Base-by-base conservation (phyloP, 2,113 vertebrate species). In the Ceuthmochares aereus region DNA sequence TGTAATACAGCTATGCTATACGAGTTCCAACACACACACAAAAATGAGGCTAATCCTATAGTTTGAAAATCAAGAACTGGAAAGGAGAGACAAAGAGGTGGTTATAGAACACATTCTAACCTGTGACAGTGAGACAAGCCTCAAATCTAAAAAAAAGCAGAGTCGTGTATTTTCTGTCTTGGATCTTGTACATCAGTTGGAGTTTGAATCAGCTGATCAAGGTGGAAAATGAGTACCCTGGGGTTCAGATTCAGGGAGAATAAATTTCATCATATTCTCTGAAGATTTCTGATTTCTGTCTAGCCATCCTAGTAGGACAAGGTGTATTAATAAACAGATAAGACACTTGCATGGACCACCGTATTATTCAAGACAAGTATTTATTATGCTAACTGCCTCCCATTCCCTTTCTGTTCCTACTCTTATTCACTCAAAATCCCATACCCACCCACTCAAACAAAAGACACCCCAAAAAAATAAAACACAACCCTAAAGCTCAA, bases 401-500 rank as follows among this genome's bases (percentile, higher is more conserved):
- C 18, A 55, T 75, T 81, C 60, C 25, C 17, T 17, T 74, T 45
- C 22, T 51, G 20, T 14, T 20, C 3, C 14, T 54, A 30, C 26
- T 52, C 36, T 47, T 40, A 49, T 17, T 70, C 22, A 17, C n/a
- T 68, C 3, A 76, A 52, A 75, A 64, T 7, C 4, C 18, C 52
- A n/a, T n/a, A 23, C 5, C 20, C 70, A 27, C 2, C 4, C 74
- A 16, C 8, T 6, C 25, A 25, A 52, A 14, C 14, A 54, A 54
- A 54, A 54, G 23, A 54, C 43, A 51, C 2, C 8, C 8, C 8
- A 67, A 55, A 58, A 29, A 32, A 30, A 64, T 66, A 14, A 82
- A 27, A 0, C 0, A 2, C 13, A 68, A 5, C 3, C 2, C 9
- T 36, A 63, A 62, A 79, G 6, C 40, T 70, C 22, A 27, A 14